Percentiles rank a stretch among this genome's conserved stretches.
phyloP scores from a whole-genome alignment of 53 echinoderm and acorn worm genomes.

The Patiria pectinifera region DNA sequence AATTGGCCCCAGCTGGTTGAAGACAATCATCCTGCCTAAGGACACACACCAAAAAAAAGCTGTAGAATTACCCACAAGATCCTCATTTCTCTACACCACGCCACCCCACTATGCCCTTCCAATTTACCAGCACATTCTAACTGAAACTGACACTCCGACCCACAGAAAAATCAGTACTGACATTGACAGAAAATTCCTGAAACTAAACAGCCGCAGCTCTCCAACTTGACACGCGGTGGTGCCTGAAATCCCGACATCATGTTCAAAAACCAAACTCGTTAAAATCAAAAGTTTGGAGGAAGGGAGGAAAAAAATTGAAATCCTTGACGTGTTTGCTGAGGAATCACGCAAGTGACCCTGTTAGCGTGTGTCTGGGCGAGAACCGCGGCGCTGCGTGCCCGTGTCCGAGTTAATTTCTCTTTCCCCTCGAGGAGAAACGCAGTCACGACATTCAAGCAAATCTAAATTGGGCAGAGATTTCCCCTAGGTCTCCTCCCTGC shows the following conservation, averaged over 20 bases:
- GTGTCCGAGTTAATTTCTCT: neutral
- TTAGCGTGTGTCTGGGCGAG: neutral
- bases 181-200: neutral
- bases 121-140: neutral
- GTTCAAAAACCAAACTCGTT: neutral
- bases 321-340: neutral
- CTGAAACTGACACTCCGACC: neutral
- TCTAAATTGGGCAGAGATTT: conserved; percentile 12
- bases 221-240: neutral
- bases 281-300: neutral
- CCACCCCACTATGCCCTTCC: neutral
- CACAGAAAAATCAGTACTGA: neutral
- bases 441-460: neutral
- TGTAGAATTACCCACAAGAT: neutral
- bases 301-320: neutral
- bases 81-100: neutral
- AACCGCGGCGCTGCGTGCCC: neutral
- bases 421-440: neutral
- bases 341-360: neutral
- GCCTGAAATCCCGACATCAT: neutral
- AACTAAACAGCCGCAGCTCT: neutral
- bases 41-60: neutral
- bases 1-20: no score
- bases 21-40: no score
- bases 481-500: neutral